A percentile compares a stretch with the other conserved stretches of the same genome.
Conservation (phyloP, 2,888 invertebrate genomes). For the Drosophila antonietae region DNA sequence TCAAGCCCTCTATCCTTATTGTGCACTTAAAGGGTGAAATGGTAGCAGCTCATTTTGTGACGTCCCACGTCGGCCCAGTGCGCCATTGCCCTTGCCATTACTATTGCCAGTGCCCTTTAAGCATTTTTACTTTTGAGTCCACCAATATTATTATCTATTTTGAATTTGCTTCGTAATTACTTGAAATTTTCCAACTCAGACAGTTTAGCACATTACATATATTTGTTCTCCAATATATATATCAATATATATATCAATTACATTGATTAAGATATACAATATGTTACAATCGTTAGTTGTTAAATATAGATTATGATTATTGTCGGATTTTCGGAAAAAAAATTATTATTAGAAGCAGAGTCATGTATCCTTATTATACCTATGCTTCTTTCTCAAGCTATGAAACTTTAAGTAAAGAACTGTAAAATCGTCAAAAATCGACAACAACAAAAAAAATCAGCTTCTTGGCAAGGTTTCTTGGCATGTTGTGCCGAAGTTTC, state of each 20-base stretch:
- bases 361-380: no score
- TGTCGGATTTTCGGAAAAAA: no score
- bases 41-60: conserved; percentile 50
- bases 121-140: conserved; percentile 3
- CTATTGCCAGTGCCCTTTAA: background rate
- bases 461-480: background rate
- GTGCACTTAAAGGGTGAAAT: conserved; percentile 72
- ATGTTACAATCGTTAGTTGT: no score
- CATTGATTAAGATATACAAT: background rate
- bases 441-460: no score
- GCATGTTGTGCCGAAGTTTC: background rate
- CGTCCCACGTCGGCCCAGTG: background rate
- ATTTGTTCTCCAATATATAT: background rate
- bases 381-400: background rate
- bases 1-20: conserved; percentile 31
- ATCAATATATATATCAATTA: no score
- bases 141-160: conserved; percentile 1
- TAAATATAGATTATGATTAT: no score
- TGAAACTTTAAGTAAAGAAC: background rate
- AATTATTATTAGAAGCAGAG: no score
- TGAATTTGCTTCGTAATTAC: conserved; percentile 12
- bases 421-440: background rate
- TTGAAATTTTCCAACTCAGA: conserved; percentile 17
- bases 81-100: background rate
- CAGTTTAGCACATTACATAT: background rate